A percentile compares a stretch with the other conserved stretches of the same genome.
Conservation (phyloP, 2,888 invertebrate species). For the Meta bourneti region DNA sequence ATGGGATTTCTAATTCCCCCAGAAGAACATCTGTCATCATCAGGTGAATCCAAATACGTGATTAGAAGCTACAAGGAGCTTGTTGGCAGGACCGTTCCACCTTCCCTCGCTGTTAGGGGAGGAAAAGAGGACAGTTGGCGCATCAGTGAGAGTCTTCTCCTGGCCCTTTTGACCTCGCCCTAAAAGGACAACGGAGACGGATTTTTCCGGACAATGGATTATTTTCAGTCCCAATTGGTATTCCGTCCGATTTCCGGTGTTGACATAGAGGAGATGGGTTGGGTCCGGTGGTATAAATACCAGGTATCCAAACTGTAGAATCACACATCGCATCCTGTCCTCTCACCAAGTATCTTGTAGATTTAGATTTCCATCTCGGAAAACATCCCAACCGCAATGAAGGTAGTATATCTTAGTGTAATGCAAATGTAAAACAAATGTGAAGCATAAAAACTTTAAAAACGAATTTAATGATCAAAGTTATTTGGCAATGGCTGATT, state of each 20-base stretch:
- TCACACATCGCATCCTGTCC: neutral
- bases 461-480: too few relatives aligned
- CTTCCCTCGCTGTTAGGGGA: neutral
- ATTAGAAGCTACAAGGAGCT: slow-evolving; percentile 33
- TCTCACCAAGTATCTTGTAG: neutral
- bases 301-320: neutral
- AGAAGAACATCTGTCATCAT: slow-evolving; percentile 39
- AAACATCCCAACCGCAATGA: slow-evolving; percentile 18
- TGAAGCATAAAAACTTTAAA: too few relatives aligned
- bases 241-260: slow-evolving; percentile 38
- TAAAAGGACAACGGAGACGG: slow-evolving; percentile 25
- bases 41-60: slow-evolving; percentile 27
- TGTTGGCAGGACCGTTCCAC: neutral
- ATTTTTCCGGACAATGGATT: slow-evolving; percentile 57
- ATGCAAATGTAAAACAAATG: too few relatives aligned
- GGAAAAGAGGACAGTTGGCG: slow-evolving; percentile 26
- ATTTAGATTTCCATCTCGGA: neutral
- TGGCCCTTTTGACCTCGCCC: slow-evolving; percentile 53
- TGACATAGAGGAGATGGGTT: slow-evolving; percentile 50
- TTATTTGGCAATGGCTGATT: too few relatives aligned
- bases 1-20: slow-evolving; percentile 26
- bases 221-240: slow-evolving; percentile 48
- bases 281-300: slow-evolving; percentile 62
- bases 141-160: slow-evolving; percentile 18
- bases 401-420: slow-evolving; percentile 25